Conservation (phyloP, 1,140 invertebrate genomes). For the Nasonia vitripennis region DNA sequence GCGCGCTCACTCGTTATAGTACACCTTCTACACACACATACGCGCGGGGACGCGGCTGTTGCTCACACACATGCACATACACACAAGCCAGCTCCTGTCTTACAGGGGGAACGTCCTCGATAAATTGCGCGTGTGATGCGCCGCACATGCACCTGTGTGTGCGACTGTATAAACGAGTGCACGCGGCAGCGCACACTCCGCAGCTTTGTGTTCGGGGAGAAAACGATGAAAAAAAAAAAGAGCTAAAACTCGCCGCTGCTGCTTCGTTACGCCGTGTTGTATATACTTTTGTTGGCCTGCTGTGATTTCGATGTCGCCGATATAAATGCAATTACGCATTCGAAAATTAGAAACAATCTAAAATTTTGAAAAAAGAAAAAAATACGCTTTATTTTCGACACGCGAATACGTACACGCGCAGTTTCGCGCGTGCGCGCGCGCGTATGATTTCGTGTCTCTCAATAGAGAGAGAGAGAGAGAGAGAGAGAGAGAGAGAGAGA, state of each 20-base stretch:
- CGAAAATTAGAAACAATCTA: not conserved
- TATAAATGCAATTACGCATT: too few relatives aligned
- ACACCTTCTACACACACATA: not conserved
- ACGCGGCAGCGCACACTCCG: not conserved
- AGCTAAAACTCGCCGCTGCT: not conserved
- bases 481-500: too few relatives aligned
- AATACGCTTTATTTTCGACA: too few relatives aligned
- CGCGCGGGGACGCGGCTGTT: not conserved
- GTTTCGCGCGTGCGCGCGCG: not conserved
- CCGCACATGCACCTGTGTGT: constrained; percentile 5
- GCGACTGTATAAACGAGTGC: not conserved
- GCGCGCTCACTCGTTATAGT: not conserved
- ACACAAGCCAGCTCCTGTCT: not conserved
- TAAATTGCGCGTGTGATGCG: constrained; percentile 26
- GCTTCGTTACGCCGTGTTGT: not conserved
- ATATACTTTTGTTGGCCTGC: too few relatives aligned
- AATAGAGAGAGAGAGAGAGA: not conserved
- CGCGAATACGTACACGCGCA: too few relatives aligned
- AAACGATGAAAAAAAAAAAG: constrained; percentile 2
- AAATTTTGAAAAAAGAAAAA: not conserved
- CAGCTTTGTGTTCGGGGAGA: not conserved
- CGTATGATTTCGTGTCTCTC: not conserved
- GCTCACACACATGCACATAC: not conserved
- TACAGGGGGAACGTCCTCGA: constrained; percentile 43
- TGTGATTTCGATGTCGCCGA: too few relatives aligned